Evolutionary conservation across 2,888 invertebrate species (phyloP).

Genomic region (Campaea margaritaria): DNA sequence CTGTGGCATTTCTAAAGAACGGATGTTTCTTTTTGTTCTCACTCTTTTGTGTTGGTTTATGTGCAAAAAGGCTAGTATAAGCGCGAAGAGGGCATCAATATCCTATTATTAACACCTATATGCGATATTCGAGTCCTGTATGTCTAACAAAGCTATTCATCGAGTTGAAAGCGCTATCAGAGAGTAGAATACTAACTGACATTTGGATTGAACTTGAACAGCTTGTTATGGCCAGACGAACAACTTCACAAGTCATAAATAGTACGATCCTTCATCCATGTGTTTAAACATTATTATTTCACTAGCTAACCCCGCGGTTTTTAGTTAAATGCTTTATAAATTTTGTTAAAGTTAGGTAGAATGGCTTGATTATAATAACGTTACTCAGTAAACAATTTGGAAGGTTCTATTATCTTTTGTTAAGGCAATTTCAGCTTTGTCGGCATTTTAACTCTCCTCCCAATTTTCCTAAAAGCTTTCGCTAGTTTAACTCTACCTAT

Average conservation of each 20-base stretch:
- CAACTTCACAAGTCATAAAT: conserved; percentile 34
- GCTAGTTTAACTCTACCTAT: not conserved
- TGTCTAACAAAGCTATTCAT: conserved; percentile 76
- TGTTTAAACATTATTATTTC: conserved; percentile 1
- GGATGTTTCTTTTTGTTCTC: conserved; percentile 35
- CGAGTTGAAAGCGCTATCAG: conserved; percentile 62
- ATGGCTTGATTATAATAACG: no score
- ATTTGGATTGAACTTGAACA: conserved; percentile 50
- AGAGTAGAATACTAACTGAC: conserved; percentile 53
- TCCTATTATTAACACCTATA: conserved; percentile 59
- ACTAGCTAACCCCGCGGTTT: not conserved
- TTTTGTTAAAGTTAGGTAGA: no score
- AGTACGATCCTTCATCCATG: conserved; percentile 20
- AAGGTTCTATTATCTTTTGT: no score
- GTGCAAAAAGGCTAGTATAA: conserved; percentile 49
- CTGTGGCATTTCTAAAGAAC: conserved; percentile 26
- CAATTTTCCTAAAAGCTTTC: no score
- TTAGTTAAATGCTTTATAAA: no score
- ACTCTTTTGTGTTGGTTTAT: conserved; percentile 47
- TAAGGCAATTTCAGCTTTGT: no score
- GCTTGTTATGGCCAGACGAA: conserved; percentile 38
- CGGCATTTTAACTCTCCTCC: not conserved
- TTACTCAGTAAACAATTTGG: no score
- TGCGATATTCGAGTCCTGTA: conserved; percentile 61
- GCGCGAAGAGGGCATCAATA: conserved; percentile 49